Percentiles rank a stretch among this genome's conserved stretches.
phyloP scores from a whole-genome alignment of 2,113 vertebrate genomes.

The Orthonyx spaldingii region DNA sequence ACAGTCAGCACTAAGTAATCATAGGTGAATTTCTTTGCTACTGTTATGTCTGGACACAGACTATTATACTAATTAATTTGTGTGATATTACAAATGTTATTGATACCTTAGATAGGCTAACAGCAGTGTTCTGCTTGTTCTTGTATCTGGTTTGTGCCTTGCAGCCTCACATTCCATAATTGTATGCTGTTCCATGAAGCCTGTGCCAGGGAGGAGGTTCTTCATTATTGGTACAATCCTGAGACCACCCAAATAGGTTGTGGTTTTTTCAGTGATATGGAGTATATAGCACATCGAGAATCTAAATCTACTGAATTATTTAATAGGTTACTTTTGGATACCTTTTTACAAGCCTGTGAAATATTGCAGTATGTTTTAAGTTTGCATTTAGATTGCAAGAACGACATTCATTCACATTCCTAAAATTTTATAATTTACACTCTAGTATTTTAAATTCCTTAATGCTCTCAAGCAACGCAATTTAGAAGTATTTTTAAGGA shows the following conservation, averaged over 20 bases:
- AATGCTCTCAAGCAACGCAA: constrained; percentile 76
- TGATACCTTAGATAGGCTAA: neutral
- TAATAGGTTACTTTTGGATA: neutral
- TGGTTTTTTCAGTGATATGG: neutral
- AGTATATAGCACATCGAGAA: neutral
- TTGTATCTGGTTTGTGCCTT: neutral
- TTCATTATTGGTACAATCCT: neutral
- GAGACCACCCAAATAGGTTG: neutral
- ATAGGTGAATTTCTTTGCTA: neutral
- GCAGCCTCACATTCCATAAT: neutral
- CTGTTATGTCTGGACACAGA: neutral
- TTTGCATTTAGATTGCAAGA: neutral
- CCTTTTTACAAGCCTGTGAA: neutral
- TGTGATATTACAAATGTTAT: neutral
- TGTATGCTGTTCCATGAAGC: neutral
- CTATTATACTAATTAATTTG: neutral
- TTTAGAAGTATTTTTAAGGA: constrained; percentile 92
- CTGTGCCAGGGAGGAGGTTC: neutral
- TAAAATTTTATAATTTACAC: neutral
- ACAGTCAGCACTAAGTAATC: neutral
- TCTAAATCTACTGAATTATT: neutral
- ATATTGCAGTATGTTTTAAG: neutral
- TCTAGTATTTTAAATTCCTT: constrained; percentile 67
- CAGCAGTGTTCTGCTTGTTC: neutral
- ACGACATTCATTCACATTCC: neutral